Evolutionary conservation across 2,888 invertebrate genomes (phyloP), one percentile per base, ranked within the genome.

Genomic region (Temnothorax ravouxi): DNA sequence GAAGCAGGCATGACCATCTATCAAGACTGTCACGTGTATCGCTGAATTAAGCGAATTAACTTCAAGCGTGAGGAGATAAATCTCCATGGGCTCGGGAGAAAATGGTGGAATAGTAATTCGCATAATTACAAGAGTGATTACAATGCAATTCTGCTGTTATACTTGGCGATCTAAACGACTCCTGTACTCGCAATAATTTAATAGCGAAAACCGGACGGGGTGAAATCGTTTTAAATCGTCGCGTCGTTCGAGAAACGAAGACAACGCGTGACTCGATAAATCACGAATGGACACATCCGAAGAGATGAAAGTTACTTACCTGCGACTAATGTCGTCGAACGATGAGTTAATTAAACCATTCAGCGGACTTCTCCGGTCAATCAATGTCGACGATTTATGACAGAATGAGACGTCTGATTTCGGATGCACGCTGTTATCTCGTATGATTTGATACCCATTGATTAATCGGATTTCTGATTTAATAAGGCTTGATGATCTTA

Each of bases 1-100:
- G 18, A 44, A 74, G 15, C n/a, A 8, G 41, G 9, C 41, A 67
- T 29, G 29, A 29, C 8, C 67, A 41, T 77, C n/a, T 77, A n/a
- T 77, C 41, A 67, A 11, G 38, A 25, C n/a, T 41, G 67, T 67
- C 52, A 67, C 41, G 21, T 18, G n/a, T 41, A 76, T 67, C 54
- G n/a, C 15, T 77, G 54, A 77, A 77, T 77, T 77, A 44, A 77
- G 41, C 54, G 59, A 59, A 59, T 74, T 74, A 74, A 74, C 67
- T n/a, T 25, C 21, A 13, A 67, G 13, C n/a, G 13, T 44, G 54
- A 25, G 21, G 21, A 44, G 25, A 76, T 76, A n/a, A n/a, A 54
- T 76, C 41, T 38, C 25, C 18, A 41, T 44, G 52, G 3, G 34
- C 8, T 2, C 21, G 9, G 8, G 38, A 41, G 29, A 76, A 34